Evolutionary conservation across 30 jellyfish, hydroid and myxozoan species (phyloP), one percentile per base, ranked within the genome.

Genomic region (Turritopsis rubra): DNA sequence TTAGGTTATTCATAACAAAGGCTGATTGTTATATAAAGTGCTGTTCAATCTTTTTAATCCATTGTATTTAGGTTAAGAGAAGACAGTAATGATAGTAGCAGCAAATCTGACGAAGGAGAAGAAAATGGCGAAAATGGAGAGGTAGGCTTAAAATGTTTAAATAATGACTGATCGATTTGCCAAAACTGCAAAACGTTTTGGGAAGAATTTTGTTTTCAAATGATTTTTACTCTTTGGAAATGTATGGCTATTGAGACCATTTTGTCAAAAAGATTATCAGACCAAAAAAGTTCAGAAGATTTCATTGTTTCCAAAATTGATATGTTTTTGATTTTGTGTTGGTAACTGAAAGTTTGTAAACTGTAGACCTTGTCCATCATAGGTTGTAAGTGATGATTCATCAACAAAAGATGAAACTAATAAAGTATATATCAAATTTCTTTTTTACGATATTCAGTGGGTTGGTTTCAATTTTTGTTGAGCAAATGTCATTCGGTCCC

Each of bases 51-150:
- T 41, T 41, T 13, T 41, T 5, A 41, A 41, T 41, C 13, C 9
- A 41, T 41, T 41, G 60, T 41, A 3, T 41, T 41, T 13, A 41
- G 60, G 5, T 41, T 41, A 41, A 85, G 94, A 13, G 98, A 75
- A 77, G 98, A 91, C 76, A 94, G 93, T 82, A 87, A 86, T 75
- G 97, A 91, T 28, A 91, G 88, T 75, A 83, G 94, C 87, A 88
- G 83, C 86, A 66, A 71, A 65, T 82, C 88, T 24, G 88, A 82
- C 31, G 82, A 74, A 18, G 65, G 90, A 53, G 95, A 87, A 80
- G 96, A 91, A 52, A 90, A 81, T n/a, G 95, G 83, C 28, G 97
- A 87, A 1, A 86, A 85, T 66, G 95, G 88, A 65, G 89, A 86
- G 86, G 98, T 89, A 75, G 8, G 85, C 72, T 68, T 28, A 41